Evolutionary conservation across 2,888 invertebrate species (phyloP).

Genomic region (Nemurella pictetii): DNA sequence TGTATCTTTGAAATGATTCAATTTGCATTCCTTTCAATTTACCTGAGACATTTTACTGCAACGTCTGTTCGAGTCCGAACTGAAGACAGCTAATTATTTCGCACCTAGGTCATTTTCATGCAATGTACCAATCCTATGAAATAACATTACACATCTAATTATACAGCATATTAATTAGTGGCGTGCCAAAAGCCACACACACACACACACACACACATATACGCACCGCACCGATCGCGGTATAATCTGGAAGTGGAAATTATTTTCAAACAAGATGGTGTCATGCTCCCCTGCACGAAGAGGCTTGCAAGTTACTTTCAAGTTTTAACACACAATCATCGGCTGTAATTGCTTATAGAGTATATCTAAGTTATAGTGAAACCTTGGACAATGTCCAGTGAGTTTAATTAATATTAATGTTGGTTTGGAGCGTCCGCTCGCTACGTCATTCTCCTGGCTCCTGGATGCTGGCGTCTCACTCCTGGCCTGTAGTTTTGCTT

Average conservation of each 20-base stretch:
- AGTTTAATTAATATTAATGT: conserved; percentile 23
- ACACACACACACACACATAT: no score
- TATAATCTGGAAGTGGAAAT: neutral
- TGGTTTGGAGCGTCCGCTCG: neutral
- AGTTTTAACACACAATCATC: conserved; percentile 16
- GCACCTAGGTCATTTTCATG: neutral
- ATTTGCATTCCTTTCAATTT: neutral
- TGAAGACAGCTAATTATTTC: neutral
- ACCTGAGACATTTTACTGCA: neutral
- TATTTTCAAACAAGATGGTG: neutral
- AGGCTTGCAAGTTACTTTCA: neutral
- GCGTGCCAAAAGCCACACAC: no score
- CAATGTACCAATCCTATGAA: neutral
- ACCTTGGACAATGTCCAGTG: conserved; percentile 24
- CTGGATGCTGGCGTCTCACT: no score
- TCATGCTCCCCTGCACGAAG: neutral
- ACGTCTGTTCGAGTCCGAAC: neutral
- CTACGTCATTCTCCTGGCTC: neutral
- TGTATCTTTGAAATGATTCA: no score
- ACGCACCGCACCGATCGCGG: neutral
- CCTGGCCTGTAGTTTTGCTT: no score
- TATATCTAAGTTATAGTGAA: conserved; percentile 14
- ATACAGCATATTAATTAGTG: neutral
- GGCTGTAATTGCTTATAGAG: conserved; percentile 28
- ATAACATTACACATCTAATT: neutral